A percentile compares a stretch with the other conserved stretches of the same genome.
Conservation (phyloP, 2,797 vertebrate genomes). For the Zenarchopterus dispar region DNA sequence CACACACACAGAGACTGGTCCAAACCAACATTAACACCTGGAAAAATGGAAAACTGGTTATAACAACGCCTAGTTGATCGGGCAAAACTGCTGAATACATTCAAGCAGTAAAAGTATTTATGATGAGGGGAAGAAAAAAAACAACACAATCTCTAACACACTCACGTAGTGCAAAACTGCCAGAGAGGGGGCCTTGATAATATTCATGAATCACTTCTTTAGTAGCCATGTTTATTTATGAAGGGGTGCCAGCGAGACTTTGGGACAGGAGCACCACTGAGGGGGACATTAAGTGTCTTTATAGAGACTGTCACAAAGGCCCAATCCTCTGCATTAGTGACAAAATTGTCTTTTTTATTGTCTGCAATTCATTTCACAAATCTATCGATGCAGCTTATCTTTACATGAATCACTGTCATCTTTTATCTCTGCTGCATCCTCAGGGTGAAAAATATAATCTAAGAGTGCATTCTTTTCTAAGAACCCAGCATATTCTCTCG, state of each 20-base stretch:
- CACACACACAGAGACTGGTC: conserved; percentile 35
- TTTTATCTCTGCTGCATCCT: conserved; percentile 49
- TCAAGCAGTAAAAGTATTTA: conserved; percentile 39
- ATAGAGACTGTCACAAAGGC: conserved; percentile 59
- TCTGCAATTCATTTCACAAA: conserved; percentile 50
- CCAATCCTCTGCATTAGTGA: conserved; percentile 55
- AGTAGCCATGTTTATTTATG: conserved; percentile 74
- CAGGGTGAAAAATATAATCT: conserved; percentile 9
- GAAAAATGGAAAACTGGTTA: conserved; percentile 10
- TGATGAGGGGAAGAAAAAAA: conserved; percentile 23
- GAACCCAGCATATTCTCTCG: conserved; percentile 10
- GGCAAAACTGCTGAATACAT: conserved; percentile 44
- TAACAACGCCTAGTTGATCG: conserved; percentile 28
- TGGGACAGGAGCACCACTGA: conserved; percentile 47
- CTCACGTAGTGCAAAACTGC: conserved; percentile 43
- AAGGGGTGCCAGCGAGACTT: conserved; percentile 47
- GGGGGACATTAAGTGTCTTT: conserved; percentile 60
- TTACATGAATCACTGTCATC: conserved; percentile 55
- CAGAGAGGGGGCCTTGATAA: conserved; percentile 35
- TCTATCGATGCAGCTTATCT: conserved; percentile 36
- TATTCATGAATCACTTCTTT: conserved; percentile 70
- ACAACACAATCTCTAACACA: conserved; percentile 41
- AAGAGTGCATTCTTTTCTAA: conserved; percentile 13
- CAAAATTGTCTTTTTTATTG: conserved; percentile 62
- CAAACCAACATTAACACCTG: conserved; percentile 15